Base-by-base conservation (phyloP, 2,888 invertebrate species). In the Ptilodon capucinus region DNA sequence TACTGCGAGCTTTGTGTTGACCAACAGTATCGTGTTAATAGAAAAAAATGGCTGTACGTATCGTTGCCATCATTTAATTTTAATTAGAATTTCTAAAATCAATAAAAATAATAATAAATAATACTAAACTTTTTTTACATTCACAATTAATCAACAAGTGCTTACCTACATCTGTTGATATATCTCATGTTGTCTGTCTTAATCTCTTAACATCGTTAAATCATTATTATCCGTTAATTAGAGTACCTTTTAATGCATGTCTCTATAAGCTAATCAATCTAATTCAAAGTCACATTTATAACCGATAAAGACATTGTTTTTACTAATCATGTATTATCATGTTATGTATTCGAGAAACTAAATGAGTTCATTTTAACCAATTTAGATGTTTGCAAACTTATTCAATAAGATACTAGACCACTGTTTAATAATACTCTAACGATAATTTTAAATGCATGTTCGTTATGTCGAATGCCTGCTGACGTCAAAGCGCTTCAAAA, bases 1-100 rank as follows among this genome's bases (percentile, higher is more conserved):
- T 38, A 19, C 68, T 71, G 60, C 51, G 52, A 48, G 61, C 32
- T 59, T 55, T 71, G 84, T 81, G 80, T 63, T 59, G 58, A 57
- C 6, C 7, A 60, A 66, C 61, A 72, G 71, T 79, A 75, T 54
- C 62, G 81, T 79, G 74, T 78, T 23, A 59, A 68, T 52, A 50
- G 48, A 42, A 54, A 48, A 65, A 76, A 68, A 90, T 90, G 89
- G 80, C 89, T 70, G 89, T 90, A 86, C 79, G 89, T 84, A 75
- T 70, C 60, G 60, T 47, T 55, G 11, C 9, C 8, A 17, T 34
- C 4, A 34, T 34, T 34, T n/a, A n/a, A 34, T 16, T 6, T 16
- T 34, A n/a, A n/a, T n/a, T n/a, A n/a, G n/a, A n/a, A n/a, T n/a
- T n/a, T n/a, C n/a, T n/a, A n/a, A n/a, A 34, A 17, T 16, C 7